phyloP scores from a whole-genome alignment of 2,113 vertebrate species.

The Microtus montanus region DNA sequence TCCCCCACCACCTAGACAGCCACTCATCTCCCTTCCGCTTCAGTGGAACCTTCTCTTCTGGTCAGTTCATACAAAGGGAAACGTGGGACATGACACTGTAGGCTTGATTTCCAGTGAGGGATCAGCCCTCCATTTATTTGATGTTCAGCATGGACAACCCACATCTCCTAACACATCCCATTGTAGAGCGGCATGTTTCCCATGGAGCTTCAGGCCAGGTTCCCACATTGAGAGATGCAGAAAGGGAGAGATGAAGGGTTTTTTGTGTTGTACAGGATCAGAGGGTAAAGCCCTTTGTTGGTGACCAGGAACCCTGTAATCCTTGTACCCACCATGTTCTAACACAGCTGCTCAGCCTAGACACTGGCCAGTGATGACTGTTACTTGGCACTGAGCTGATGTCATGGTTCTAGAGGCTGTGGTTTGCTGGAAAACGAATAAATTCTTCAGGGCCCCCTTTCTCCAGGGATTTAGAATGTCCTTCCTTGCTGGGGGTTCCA shows the following conservation, averaged over 20 bases:
- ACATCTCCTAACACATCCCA: not conserved
- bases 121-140: no score
- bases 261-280: accelerated
- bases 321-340: accelerated
- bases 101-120: not conserved
- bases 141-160: no score
- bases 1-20: accelerated
- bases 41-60: accelerated
- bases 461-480: accelerated
- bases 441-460: not conserved
- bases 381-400: accelerated
- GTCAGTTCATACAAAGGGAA: accelerated
- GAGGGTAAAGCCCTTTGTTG: not conserved
- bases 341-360: accelerated
- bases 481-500: not conserved
- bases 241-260: accelerated
- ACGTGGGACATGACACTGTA: accelerated
- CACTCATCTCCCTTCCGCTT: accelerated
- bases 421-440: not conserved
- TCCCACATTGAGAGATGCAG: accelerated
- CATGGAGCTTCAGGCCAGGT: no score
- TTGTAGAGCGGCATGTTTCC: not conserved
- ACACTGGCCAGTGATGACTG: accelerated
- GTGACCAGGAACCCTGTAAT: not conserved
- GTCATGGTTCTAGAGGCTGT: not conserved